A percentile compares a stretch with the other conserved stretches of the same genome.
Evolutionary conservation across 2,888 invertebrate species (phyloP).

Genomic region (Palloptera scutellata): DNA sequence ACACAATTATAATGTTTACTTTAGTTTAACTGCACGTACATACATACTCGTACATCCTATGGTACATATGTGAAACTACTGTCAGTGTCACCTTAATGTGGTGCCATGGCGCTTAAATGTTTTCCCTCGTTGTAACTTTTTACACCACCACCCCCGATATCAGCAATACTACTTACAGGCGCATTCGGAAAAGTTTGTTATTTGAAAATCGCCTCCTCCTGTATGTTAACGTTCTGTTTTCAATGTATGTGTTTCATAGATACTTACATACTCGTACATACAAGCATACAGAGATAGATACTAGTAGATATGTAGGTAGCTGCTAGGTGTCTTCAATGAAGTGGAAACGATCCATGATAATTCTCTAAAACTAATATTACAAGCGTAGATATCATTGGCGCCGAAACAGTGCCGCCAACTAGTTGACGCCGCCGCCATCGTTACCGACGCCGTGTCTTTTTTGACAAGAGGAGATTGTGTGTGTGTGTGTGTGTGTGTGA

Average conservation of each 20-base stretch:
- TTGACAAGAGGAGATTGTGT: constrained; percentile 49
- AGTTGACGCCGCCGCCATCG: constrained; percentile 18
- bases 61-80: constrained; percentile 37
- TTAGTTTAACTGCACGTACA: too few species aligned
- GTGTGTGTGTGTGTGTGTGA: constrained; percentile 17
- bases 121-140: constrained; percentile 23
- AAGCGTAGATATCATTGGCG: constrained; percentile 58
- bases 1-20: too few species aligned
- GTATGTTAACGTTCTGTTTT: background rate
- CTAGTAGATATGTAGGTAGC: background rate
- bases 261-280: background rate
- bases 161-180: constrained; percentile 17
- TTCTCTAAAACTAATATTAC: constrained; percentile 52
- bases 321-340: constrained; percentile 41
- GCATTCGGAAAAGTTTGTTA: constrained; percentile 14
- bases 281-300: background rate
- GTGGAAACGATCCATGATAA: constrained; percentile 58
- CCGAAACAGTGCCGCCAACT: constrained; percentile 57
- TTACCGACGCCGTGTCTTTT: constrained; percentile 52
- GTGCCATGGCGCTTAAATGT: constrained; percentile 41
- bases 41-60: too few species aligned
- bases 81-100: constrained; percentile 59
- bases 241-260: background rate
- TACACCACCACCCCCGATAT: constrained; percentile 14
- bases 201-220: background rate